Evolutionary conservation across 2,797 vertebrate genomes (phyloP), one percentile per base, ranked within the genome.

Genomic region (Fratercula arctica): DNA sequence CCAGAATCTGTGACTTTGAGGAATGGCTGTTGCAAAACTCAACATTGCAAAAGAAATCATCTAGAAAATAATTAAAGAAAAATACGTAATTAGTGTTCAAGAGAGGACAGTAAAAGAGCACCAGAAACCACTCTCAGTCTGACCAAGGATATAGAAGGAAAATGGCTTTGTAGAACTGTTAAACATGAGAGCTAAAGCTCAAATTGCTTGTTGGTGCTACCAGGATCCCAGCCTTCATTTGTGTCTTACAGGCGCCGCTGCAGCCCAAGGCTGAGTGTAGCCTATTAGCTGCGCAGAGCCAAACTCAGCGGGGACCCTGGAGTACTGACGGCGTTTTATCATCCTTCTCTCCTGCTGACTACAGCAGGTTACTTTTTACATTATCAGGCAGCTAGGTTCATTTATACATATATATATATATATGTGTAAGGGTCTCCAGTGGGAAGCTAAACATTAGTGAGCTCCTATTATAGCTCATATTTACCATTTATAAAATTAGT

Each of bases 281-380:
- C 51, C 83, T 48, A n/a, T 90, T 79, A 72, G 57, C 31, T 73
- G 56, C 8, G 2, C 46, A 73, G 88, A 90, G 61, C 37, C 48
- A 74, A 59, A 74, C 60, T 66, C 78, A 1, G 17, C 4, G 0
- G 78, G 50, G 46, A 84, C 82, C 41, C 79, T 59, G 82, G 43
- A 67, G 60, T 54, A 73, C 61, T 13, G 33, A 24, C 81, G 25
- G 46, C 2, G 5, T 74, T 89, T 92, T 92, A 76, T 73, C 83
- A 87, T 78, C 39, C n/a, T 46, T 80, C 89, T 80, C 70, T 86
- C 79, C 90, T 89, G 92, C 88, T 96, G 84, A 95, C 68, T 84
- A 24, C 76, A 90, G 90, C 64, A 85, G 72, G 70, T 70, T 50
- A 45, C 35, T 94, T 89, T 91, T 84, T 48, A 77, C 46, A 43